phyloP scores from a whole-genome alignment of 2,888 invertebrate genomes.

The Oligia fasciuncula region DNA sequence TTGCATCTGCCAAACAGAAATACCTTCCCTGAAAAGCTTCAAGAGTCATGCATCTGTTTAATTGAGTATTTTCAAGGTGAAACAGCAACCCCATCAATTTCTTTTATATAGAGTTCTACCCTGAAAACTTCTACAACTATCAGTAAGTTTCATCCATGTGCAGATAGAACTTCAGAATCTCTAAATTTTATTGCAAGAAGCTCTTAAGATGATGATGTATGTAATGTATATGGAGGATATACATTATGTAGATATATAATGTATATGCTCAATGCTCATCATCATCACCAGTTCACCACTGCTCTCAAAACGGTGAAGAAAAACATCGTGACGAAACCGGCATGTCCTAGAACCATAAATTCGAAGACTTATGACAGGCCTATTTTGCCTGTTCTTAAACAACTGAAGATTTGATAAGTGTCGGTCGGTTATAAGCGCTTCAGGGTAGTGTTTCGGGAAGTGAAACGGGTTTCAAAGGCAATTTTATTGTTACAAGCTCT shows the following conservation, averaged over 20 bases:
- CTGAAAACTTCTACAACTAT: not conserved
- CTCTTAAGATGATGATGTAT: not conserved
- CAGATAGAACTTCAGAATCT: constrained; percentile 1
- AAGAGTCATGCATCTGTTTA: not conserved
- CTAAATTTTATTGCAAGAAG: not conserved
- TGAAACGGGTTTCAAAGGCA: constrained; percentile 15
- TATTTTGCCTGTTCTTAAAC: not conserved
- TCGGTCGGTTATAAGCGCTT: not conserved
- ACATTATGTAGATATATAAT: too few relatives aligned
- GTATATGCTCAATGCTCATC: not conserved
- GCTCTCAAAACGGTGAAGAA: too few relatives aligned
- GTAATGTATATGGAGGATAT: too few relatives aligned
- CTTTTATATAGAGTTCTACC: not conserved
- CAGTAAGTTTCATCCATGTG: not conserved
- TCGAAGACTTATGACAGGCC: too few relatives aligned
- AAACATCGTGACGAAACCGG: too few relatives aligned
- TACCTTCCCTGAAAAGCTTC: not conserved
- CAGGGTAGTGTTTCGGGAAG: not conserved
- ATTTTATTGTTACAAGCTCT: constrained; percentile 26
- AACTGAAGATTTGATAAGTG: not conserved
- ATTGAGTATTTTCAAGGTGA: not conserved
- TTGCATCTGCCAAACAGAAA: not conserved
- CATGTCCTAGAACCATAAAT: too few relatives aligned
- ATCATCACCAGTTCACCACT: not conserved
- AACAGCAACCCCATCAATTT: too few relatives aligned